Evolutionary conservation across 2,113 vertebrate species (phyloP), one percentile per base, ranked within the genome.

Genomic region (Oreochromis spilurus): DNA sequence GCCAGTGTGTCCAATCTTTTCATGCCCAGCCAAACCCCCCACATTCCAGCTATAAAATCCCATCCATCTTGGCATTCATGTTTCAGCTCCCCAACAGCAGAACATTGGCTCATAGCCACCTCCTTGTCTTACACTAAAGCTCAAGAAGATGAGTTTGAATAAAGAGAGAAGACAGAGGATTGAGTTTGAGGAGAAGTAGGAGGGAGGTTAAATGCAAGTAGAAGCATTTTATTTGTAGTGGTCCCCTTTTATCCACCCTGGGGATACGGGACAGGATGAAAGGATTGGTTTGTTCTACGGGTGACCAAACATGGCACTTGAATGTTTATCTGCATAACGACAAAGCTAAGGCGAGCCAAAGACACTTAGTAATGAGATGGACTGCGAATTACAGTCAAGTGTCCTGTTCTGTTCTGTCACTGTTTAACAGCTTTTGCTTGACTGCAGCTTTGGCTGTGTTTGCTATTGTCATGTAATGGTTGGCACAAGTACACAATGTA

Each of bases 1-100:
- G 85, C 92, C 92, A 93, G 85, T 67, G 88, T 87, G 91, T 92
- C 89, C 89, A 93, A 84, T 93, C 92, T 90, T 93, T 95, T 95
- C 93, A 95, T 88, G 75, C 81, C 78, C 40, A 21, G 94, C 94
- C 95, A 96, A 93, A 57, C 53, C 88, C 86, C 84, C 77, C 78
- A 84, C 92, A 93, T 93, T 93, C 91, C 84, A 86, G 83, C 87
- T 91, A 57, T 81, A 91, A 92, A 94, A 95, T 95, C 92, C 88
- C 90, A 88, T 91, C 89, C 84, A 92, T 94, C 92, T 91, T 93
- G 93, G 94, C 94, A 93, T 92, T 89, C 87, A 84, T 54, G 31
- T 88, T 85, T 81, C 31, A 83, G 87, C 88, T 91, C 86, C 79
- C 78, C 79, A 84, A 75, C 79, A 88, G 87, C 80, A 57, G 3